phyloP scores from a whole-genome alignment of 2,888 invertebrate species.

The Melanotus villosus region DNA sequence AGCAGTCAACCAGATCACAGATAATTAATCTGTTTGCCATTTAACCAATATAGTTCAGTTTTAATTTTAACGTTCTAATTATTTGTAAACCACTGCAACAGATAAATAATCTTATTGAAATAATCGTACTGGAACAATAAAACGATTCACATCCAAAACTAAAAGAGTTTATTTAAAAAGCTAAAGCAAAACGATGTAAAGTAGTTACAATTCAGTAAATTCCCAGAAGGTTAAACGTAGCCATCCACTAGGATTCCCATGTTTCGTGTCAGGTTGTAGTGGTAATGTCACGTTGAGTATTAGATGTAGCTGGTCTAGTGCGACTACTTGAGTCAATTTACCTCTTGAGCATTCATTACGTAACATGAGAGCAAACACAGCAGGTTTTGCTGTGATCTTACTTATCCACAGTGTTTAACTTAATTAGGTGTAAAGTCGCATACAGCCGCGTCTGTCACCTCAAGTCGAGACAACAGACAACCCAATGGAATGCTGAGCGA shows the following conservation, averaged over 20 bases:
- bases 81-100: no score
- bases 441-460: slow-evolving; percentile 38
- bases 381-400: slow-evolving; percentile 41
- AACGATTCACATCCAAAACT: no score
- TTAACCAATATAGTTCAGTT: no score
- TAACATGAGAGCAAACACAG: slow-evolving; percentile 34
- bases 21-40: no score
- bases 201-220: neutral
- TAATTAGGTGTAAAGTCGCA: slow-evolving; percentile 43
- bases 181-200: slow-evolving; percentile 6
- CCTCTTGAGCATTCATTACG: slow-evolving; percentile 38
- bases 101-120: no score
- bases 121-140: no score
- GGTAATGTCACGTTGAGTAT: slow-evolving; percentile 28
- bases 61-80: no score
- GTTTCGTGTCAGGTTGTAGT: slow-evolving; percentile 17
- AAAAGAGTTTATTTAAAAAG: no score
- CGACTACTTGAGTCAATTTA: slow-evolving; percentile 36
- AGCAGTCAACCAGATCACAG: no score
- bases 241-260: slow-evolving; percentile 21
- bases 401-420: slow-evolving; percentile 41
- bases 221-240: slow-evolving; percentile 15
- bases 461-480: slow-evolving; percentile 27
- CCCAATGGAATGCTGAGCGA: slow-evolving; percentile 31
- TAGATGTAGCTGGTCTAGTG: slow-evolving; percentile 29